A percentile compares a stretch with the other conserved stretches of the same genome.
phyloP scores from a whole-genome alignment of 2,888 invertebrate genomes.

The Xestobium rufovillosum region DNA sequence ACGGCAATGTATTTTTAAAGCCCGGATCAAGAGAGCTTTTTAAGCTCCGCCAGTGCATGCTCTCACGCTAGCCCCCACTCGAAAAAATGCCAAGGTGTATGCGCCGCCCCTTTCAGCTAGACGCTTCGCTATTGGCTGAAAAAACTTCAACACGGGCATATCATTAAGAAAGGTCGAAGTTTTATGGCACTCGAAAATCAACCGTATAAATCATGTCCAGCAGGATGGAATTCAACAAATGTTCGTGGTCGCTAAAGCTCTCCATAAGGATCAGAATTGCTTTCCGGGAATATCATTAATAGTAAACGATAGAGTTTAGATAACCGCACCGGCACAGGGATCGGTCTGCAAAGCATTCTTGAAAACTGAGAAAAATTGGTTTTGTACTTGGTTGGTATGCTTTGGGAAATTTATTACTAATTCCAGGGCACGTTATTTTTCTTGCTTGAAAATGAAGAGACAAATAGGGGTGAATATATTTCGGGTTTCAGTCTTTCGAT shows the following conservation, averaged over 20 bases:
- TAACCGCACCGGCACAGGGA: constrained; percentile 13
- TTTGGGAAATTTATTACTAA: constrained; percentile 34
- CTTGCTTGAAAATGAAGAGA: no score
- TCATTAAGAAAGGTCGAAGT: constrained; percentile 44
- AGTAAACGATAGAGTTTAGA: constrained; percentile 33
- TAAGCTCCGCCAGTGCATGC: no score
- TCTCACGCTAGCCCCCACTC: no score
- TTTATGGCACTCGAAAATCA: constrained; percentile 41
- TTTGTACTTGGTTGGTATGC: constrained; percentile 26
- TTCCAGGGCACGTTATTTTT: constrained; percentile 32
- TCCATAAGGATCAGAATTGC: constrained; percentile 31
- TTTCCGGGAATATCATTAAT: constrained; percentile 35
- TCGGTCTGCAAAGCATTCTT: constrained; percentile 30
- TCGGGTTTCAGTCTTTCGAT: no score
- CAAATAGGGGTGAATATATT: no score
- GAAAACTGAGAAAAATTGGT: constrained; percentile 38
- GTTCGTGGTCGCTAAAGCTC: constrained; percentile 22
- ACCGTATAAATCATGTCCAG: constrained; percentile 40
- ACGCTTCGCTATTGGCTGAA: constrained; percentile 38
- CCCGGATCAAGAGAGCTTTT: constrained; percentile 39
- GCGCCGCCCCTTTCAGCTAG: constrained; percentile 34
- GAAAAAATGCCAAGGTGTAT: constrained; percentile 33
- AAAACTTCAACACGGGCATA: constrained; percentile 43
- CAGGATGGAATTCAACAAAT: constrained; percentile 24
- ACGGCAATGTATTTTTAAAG: constrained; percentile 43